Base-by-base conservation (phyloP, 2,888 invertebrate species). In the Microdon myrmicae region DNA sequence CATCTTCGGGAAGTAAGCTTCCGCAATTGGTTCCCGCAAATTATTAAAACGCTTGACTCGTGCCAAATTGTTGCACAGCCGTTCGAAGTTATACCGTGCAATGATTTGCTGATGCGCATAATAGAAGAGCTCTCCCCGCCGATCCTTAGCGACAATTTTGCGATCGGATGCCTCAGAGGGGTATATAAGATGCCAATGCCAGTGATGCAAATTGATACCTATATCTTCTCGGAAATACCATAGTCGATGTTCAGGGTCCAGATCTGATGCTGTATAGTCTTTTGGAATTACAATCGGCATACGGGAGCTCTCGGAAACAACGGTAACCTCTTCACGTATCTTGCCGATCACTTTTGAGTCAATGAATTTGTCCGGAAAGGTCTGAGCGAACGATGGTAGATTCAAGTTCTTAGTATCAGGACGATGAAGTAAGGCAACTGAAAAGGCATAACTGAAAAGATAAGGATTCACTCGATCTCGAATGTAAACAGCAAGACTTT, bases 1-100 rank as follows among this genome's bases (percentile, higher is more conserved):
- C 74, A 93, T 81, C 79, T 92, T 92, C 3, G 92, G 89, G 82
- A 92, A 92, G 78, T 93, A 92, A 0, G 86, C 92, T 75, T 92
- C 91, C 0, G 78, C 75, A 68, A 93, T 89, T n/a, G 90, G 87
- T 2, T 85, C 83, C 1, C 85, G 82, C 78, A 89, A 85, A 75
- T 90, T 84, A 68, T 83, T 84, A 68, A 84, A 85, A 0, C 87
- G 84, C 16, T 79, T 81, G 2, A 87, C 87, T 0, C 88, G 84
- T 0, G 82, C 74, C 70, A 92, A 74, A 3, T 83, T 83, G 75
- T 91, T 90, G 75, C 88, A 88, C 61, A 92, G 77, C 2, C 92
- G 85, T 74, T 92, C 92, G 60, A 83, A 76, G 73, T 90, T 90
- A 79, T 90, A 92, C 69, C 90, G 89, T 1, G 77, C 79, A 6